Evolutionary conservation across 2,113 vertebrate species (phyloP).

Genomic region (Ictalurus furcatus): DNA sequence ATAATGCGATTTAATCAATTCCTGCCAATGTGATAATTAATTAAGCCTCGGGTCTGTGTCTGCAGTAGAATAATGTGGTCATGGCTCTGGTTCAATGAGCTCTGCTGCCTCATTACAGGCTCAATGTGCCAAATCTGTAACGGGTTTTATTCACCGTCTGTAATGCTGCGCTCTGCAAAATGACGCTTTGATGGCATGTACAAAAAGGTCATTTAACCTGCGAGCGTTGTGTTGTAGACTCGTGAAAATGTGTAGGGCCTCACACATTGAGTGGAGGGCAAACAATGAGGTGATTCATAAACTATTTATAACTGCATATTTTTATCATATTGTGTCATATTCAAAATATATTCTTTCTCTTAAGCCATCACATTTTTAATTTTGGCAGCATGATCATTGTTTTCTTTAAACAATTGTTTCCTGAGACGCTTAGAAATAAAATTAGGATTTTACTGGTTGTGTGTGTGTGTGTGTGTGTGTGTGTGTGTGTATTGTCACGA

Average conservation of each 20-base stretch:
- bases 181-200: not conserved
- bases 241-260: not conserved
- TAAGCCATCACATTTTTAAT: conserved; percentile 32
- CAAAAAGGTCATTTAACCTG: not conserved
- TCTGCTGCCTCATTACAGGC: conserved; percentile 7
- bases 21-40: conserved; percentile 42
- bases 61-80: not conserved
- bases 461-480: not conserved
- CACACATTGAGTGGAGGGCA: conserved; percentile 12
- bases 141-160: not conserved
- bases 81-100: conserved; percentile 18
- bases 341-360: conserved; percentile 48
- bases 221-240: not conserved
- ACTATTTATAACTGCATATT: conserved; percentile 35
- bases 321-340: conserved; percentile 34
- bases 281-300: conserved; percentile 44
- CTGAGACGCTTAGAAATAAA: conserved; percentile 48
- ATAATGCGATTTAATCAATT: conserved; percentile 42
- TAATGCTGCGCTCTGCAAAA: not conserved
- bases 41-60: conserved; percentile 6
- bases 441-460: not conserved
- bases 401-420: conserved; percentile 49
- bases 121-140: not conserved
- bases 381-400: conserved; percentile 29
- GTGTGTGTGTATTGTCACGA: not conserved